Base-by-base conservation (phyloP, 2,888 invertebrate species). In the Apoderus coryli region DNA sequence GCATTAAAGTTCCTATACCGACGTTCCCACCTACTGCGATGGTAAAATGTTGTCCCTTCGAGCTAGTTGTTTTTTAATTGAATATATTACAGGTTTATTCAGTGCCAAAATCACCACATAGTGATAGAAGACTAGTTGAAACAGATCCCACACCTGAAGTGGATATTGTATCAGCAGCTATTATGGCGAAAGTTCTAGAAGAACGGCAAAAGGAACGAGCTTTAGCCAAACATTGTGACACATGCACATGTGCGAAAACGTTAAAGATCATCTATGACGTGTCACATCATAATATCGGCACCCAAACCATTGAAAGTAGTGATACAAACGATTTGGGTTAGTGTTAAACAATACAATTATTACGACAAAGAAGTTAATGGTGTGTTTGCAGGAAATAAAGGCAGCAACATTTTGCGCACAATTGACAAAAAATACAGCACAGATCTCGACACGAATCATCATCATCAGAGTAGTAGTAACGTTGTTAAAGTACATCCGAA, bases 111-210 rank as follows among this genome's bases (percentile, higher is more conserved):
- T 56, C 51, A 13, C 49, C 60, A 2, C 46, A 47, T 14, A 40
- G 43, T 2, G 55, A 56, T n/a, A 54, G 56, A 22, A 50, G 50
- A 32, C 45, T 52, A 16, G 59, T 63, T 29, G 64, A 65, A 11
- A 65, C 67, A 31, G 63, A 62, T 35, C 71, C 72, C 32, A 61
- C 67, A 22, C 69, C 68, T 40, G 68, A 69, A 40, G 72, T 77
- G 30, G 79, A 79, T 47, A 70, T 77, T 45, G 77, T 80, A 9
- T 88, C 88, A 3, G 86, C 88, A 13, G 80, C 86, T 6, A 76
- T 86, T 29, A 81, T 89, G 80, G 86, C 88, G 3, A 88, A 88
- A 64, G 82, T 88, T 37, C 63, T 90, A 15, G 84, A 89, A 57
- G 86, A 88, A 48, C 68, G 82, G 36, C 85, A 86, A 44, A 75